Evolutionary conservation across 2,888 invertebrate species (phyloP).

Genomic region (Lordiphosa fenestrarum): DNA sequence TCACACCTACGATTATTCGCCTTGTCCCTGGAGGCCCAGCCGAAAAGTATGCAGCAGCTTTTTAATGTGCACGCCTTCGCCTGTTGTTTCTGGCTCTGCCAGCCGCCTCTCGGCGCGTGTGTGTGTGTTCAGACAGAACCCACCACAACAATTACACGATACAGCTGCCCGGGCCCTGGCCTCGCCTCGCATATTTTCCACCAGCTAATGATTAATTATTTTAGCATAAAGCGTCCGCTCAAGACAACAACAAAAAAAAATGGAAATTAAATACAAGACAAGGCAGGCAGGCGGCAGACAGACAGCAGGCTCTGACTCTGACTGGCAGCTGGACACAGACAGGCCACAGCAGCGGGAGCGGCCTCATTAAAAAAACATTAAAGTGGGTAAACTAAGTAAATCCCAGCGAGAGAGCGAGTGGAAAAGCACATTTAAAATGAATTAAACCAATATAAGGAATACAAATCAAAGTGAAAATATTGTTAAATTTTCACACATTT

Average conservation of each 20-base stretch:
- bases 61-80: constrained; percentile 43
- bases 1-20: not conserved
- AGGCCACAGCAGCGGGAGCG: constrained; percentile 32
- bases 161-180: constrained; percentile 50
- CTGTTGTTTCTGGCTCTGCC: constrained; percentile 1
- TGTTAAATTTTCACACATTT: constrained; percentile 68
- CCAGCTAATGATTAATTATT: constrained; percentile 73
- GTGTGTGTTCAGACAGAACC: constrained; percentile 5
- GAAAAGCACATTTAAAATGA: constrained; percentile 42
- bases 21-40: constrained; percentile 11
- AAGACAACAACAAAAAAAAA: constrained; percentile 55
- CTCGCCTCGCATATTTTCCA: constrained; percentile 66
- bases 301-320: not conserved
- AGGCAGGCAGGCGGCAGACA: constrained; percentile 32
- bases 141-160: constrained; percentile 67
- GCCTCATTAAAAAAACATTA: constrained; percentile 73
- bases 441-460: constrained; percentile 37
- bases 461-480: constrained; percentile 34
- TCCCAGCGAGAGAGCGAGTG: constrained; percentile 2
- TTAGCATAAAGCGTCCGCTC: constrained; percentile 74
- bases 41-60: constrained; percentile 45
- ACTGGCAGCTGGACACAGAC: constrained; percentile 12
- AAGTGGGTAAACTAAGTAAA: constrained; percentile 50
- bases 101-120: not conserved
- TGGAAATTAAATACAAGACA: constrained; percentile 67